phyloP scores from a whole-genome alignment of 92 coral and sea anemone genomes.

The Phenganax marumi region DNA sequence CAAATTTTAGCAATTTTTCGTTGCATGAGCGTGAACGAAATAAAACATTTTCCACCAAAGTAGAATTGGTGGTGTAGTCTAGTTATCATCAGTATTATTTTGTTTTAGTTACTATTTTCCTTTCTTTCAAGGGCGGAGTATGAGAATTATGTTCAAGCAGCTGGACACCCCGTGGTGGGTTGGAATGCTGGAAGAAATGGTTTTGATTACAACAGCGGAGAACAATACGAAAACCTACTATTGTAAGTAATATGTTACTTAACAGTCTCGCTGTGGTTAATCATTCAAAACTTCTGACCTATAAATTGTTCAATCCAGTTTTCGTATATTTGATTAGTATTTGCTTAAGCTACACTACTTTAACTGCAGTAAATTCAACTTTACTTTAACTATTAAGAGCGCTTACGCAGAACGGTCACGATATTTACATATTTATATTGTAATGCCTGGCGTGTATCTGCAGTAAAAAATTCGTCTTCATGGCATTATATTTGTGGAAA shows the following conservation, averaged over 20 bases:
- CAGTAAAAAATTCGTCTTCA: no score
- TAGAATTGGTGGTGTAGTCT: neutral
- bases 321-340: no score
- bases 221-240: conserved; percentile 5
- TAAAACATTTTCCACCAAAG: neutral
- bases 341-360: no score
- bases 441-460: no score
- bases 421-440: no score
- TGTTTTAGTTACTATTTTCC: neutral
- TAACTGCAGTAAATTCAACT: no score
- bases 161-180: conserved; percentile 26
- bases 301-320: neutral
- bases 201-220: neutral
- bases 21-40: no score
- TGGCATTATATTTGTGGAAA: neutral
- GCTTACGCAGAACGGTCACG: no score
- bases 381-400: no score
- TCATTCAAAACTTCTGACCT: neutral
- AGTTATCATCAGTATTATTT: neutral
- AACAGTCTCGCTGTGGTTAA: neutral
- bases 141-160: neutral
- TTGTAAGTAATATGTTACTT: conserved; percentile 6
- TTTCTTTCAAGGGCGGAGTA: conserved; percentile 6
- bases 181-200: conserved; percentile 23
- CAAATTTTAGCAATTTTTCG: neutral